Base-by-base conservation (phyloP, 2,797 vertebrate species). In the Myotis vivesi region DNA sequence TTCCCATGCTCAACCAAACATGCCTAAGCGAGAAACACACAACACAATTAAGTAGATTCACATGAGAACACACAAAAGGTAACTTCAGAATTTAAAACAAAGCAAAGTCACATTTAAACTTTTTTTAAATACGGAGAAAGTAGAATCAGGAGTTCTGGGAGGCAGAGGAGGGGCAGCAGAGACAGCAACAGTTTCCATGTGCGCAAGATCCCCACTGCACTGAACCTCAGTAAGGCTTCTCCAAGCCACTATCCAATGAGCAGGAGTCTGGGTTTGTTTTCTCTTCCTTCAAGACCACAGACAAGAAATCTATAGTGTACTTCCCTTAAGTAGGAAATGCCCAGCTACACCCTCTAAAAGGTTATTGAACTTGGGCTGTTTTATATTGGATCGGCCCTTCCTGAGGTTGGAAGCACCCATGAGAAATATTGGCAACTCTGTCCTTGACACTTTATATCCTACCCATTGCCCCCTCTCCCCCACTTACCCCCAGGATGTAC, bases 1-100 rank as follows among this genome's bases (percentile, higher is more conserved):
- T 85, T 46, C 55, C 91, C 22, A 15, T 38, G 73, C 41, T 68
- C 30, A 22, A 46, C 62, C 30, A 30, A 25, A 71, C 73, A 41
- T 69, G 90, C 59, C 76, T 59, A 53, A 77, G 64, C n/a, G 83
- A 83, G 64, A 96, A 88, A 80, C 71, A 55, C 41, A 13, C 44
- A 73, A 38, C 3, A 68, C 33, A 69, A 38, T 28, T 33, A 53
- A 68, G 66, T 38, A 82, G 36, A 81, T 38, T 87, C 84, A 89
- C 55, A 33, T 15, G 28, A 89, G 30, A 87, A 79, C 49, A 36
- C 79, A 68, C 72, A 69, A 87, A 79, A 55, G 44, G 57, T 22
- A 75, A 86, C n/a, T 79, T 72, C 12, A 72, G 57, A 64, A 69
- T 76, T 87, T 57, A 89, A 79, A 81, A 77, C 28, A 92, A 57